Evolutionary conservation across 1,140 invertebrate species (phyloP).

Genomic region (Drosophila busckii): DNA sequence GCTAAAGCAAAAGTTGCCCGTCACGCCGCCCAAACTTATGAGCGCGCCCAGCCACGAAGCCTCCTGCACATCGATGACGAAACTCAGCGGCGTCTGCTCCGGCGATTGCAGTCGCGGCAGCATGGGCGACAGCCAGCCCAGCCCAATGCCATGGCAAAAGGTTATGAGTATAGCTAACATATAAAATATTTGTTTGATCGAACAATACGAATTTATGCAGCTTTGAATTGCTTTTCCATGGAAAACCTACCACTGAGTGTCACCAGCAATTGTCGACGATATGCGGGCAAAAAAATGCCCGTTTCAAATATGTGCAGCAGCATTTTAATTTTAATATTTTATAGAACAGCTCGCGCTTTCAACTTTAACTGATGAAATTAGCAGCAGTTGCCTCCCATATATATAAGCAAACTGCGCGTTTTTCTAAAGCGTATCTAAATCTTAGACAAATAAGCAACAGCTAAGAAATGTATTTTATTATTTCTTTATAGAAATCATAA

Average conservation of each 20-base stretch:
- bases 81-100: constrained; percentile 55
- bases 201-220: neutral
- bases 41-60: constrained; percentile 73
- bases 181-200: too few relatives aligned
- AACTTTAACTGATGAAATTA: constrained; percentile 2
- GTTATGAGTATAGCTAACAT: constrained; percentile 78
- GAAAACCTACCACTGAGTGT: constrained; percentile 58
- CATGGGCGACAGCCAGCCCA: constrained; percentile 80
- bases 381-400: too few relatives aligned
- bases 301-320: constrained; percentile 44
- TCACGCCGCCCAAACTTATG: constrained; percentile 62
- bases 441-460: too few relatives aligned
- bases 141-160: constrained; percentile 79
- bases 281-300: constrained; percentile 51
- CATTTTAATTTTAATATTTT: constrained; percentile 13
- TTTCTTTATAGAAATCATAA: too few relatives aligned
- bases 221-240: neutral
- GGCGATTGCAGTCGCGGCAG: constrained; percentile 66
- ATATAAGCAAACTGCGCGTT: too few relatives aligned
- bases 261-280: constrained; percentile 52
- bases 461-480: too few relatives aligned
- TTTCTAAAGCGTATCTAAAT: too few relatives aligned
- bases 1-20: constrained; percentile 72
- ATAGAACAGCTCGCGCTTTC: neutral
- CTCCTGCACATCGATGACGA: constrained; percentile 52